These are phyloP conservation scores for Acrobasis suavella DNA, from an alignment of 2,888 invertebrate species.

Conservation along the genomic window DNA sequence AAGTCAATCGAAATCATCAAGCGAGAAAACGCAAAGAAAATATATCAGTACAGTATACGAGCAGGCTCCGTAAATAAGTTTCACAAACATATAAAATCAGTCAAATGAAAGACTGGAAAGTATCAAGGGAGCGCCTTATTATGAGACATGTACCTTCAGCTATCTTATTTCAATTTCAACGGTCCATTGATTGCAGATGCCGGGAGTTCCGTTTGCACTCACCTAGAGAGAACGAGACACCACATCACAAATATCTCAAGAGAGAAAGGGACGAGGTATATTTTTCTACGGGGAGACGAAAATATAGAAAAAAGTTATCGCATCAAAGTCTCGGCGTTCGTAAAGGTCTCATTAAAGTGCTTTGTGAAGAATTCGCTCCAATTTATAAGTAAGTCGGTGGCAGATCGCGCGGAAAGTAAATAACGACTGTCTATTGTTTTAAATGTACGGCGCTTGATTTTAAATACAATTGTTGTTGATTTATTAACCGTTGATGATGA, in stretches of 20 bases:
- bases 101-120: constrained; percentile 43
- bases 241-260: constrained; percentile 37
- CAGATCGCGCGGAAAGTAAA: constrained; percentile 70
- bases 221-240: constrained; percentile 52
- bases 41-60: constrained; percentile 29
- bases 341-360: constrained; percentile 80
- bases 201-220: constrained; percentile 69
- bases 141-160: constrained; percentile 68
- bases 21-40: constrained; percentile 39
- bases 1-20: constrained; percentile 38
- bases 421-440: constrained; percentile 67
- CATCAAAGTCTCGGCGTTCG: constrained; percentile 72
- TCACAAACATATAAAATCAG: constrained; percentile 54
- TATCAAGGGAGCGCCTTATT: constrained; percentile 56
- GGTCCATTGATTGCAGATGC: constrained; percentile 81
- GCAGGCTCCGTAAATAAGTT: constrained; percentile 43
- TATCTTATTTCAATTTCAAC: constrained; percentile 81
- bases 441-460: constrained; percentile 48
- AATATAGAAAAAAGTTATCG: constrained; percentile 80
- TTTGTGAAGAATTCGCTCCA: constrained; percentile 74
- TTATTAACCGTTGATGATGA: constrained; percentile 2
- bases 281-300: constrained; percentile 69
- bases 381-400: constrained; percentile 72
- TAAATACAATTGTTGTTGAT: constrained; percentile 24
- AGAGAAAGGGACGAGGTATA: constrained; percentile 53